A percentile compares a stretch with the other conserved stretches of the same genome.
phyloP scores from a whole-genome alignment of 2,797 vertebrate genomes.

The Amniataba percoides region DNA sequence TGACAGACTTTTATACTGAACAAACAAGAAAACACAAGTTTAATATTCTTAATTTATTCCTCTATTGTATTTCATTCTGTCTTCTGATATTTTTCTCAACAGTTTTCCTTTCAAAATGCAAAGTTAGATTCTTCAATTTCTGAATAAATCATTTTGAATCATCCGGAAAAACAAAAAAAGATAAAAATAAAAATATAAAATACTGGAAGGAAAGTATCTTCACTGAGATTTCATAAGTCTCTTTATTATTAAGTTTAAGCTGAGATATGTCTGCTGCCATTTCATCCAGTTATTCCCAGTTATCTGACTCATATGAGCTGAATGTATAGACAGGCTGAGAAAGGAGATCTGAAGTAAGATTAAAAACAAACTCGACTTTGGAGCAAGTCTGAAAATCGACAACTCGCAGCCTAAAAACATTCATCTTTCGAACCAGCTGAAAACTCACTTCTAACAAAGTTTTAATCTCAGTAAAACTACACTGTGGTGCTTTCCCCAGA shows the following conservation, averaged over 20 bases:
- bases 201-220: background rate
- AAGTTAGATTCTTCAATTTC: background rate
- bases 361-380: slow-evolving; percentile 4
- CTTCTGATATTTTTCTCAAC: background rate
- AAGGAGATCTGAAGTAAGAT: slow-evolving; percentile 1
- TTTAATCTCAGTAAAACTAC: background rate
- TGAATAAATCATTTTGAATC: background rate
- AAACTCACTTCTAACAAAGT: background rate
- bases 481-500: background rate
- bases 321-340: background rate
- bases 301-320: background rate
- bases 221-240: background rate
- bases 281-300: slow-evolving; percentile 17
- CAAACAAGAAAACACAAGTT: background rate
- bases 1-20: background rate
- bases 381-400: background rate
- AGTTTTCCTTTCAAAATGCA: slow-evolving; percentile 9
- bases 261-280: background rate
- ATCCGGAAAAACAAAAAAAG: background rate
- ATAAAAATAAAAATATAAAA: background rate
- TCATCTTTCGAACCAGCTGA: background rate
- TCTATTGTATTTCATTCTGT: background rate
- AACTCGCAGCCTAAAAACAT: background rate
- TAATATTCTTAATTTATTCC: background rate
- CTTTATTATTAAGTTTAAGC: background rate